phyloP scores from a whole-genome alignment of 2,797 vertebrate species.

The Vultur gryphus region DNA sequence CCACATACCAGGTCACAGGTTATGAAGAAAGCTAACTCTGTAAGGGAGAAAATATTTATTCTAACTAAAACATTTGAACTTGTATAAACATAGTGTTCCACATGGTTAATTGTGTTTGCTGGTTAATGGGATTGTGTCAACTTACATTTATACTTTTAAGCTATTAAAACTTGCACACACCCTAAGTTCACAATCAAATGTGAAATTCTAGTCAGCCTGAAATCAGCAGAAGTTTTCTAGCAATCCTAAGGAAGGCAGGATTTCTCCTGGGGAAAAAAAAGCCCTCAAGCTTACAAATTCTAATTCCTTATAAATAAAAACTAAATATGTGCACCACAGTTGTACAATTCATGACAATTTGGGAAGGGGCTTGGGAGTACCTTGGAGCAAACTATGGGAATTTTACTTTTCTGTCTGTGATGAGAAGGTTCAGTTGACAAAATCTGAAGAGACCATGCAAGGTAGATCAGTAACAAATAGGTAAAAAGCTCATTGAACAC shows the following conservation, averaged over 20 bases:
- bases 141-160: conserved; percentile 8
- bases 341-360: background rate
- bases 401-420: background rate
- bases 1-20: background rate
- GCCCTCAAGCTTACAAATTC: background rate
- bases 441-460: background rate
- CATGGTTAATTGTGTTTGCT: background rate
- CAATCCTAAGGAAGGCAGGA: background rate
- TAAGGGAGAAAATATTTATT: background rate
- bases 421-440: background rate
- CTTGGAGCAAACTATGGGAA: background rate
- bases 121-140: background rate
- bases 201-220: background rate
- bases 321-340: background rate
- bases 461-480: background rate
- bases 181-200: background rate
- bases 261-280: background rate
- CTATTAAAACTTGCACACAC: background rate
- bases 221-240: background rate
- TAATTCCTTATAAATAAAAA: background rate
- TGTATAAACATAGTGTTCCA: background rate
- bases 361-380: background rate
- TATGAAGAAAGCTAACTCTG: background rate
- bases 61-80: background rate
- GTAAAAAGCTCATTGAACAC: background rate